Evolutionary conservation across 1,140 invertebrate genomes (phyloP), one percentile per base, ranked within the genome.

Genomic region (Rhizoglyphus robini): DNA sequence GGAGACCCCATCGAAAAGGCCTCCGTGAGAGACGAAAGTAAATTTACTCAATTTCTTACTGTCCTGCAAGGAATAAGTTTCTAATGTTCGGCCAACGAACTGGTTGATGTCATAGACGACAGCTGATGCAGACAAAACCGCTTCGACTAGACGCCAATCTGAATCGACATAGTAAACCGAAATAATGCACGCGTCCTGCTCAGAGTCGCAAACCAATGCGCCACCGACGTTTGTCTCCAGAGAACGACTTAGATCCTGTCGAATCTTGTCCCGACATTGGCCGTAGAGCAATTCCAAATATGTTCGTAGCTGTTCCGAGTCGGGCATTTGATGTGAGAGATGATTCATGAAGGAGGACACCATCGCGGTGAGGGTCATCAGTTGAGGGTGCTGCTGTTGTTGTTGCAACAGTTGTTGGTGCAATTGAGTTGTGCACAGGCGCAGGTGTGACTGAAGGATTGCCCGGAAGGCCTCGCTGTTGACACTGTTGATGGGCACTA

Each of bases 1-100:
- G 20, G 51, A 51, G 3, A 68, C 67, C 4, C 67, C 67, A 38
- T 61, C 63, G 47, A 68, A 66, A 18, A 47, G 64, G n/a, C 67
- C 67, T 2, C 63, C 67, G 25, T 54, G 51, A 4, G 67, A 68
- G 11, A 68, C 57, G 32, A 65, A 68, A 13, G 67, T 68, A 36
- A 68, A 68, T 57, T 68, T 68, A 15, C 25, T 34, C 27, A 68
- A 47, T 41, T 46, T 41, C 18, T 59, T 49, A 18, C 66, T 49
- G 20, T 65, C 63, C 27, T 65, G 48, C 3, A 68, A 31, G 13
- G 27, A 36, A 58, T 66, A 68, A 57, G 59, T 57, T 30, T 60
- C 63, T 4, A 68, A 51, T 8, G 67, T 62, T 20, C n/a, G 8
- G 1, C 41, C 48, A 34, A 68, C 63, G 54, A 68, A 68, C n/a